These are phyloP conservation scores for Aphis gossypii DNA, from an alignment of 1,140 invertebrate genomes.

Conservation along the genomic window DNA sequence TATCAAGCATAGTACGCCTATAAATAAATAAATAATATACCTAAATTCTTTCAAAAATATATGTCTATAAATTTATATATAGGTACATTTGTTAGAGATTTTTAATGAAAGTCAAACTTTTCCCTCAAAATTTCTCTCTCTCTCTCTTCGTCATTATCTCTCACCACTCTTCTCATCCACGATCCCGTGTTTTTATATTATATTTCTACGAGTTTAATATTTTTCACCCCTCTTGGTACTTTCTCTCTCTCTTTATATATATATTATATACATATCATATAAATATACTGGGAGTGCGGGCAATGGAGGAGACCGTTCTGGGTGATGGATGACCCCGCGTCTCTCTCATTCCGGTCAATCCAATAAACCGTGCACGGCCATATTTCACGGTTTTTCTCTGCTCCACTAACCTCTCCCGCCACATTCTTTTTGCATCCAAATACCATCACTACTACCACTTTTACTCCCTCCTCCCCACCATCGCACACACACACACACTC, in stretches of 20 bases:
- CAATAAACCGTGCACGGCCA: conserved; percentile 42
- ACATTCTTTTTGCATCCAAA: conserved; percentile 42
- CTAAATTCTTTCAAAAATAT: background rate
- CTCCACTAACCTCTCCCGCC: conserved; percentile 1
- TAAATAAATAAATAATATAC: background rate
- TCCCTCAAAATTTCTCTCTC: background rate
- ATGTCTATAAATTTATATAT: background rate
- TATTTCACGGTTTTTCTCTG: conserved; percentile 40
- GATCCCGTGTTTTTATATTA: background rate
- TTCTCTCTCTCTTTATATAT: background rate
- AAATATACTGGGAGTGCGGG: background rate
- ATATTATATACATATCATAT: background rate
- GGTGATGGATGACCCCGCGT: conserved; percentile 52
- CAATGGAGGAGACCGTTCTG: background rate
- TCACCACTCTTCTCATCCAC: background rate
- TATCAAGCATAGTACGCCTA: background rate
- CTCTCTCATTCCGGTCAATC: conserved; percentile 44
- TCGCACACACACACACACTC: too few relatives aligned
- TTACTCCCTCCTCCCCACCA: too few relatives aligned
- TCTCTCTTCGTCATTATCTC: too few relatives aligned
- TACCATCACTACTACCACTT: background rate
- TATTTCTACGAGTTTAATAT: conserved; percentile 48
- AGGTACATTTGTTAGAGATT: background rate
- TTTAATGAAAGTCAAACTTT: conserved; percentile 20
- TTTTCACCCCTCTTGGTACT: background rate